Percentiles rank a stretch among this genome's conserved stretches.
Conservation (phyloP, 2,797 vertebrate genomes). For the Sebastes iracundus region DNA sequence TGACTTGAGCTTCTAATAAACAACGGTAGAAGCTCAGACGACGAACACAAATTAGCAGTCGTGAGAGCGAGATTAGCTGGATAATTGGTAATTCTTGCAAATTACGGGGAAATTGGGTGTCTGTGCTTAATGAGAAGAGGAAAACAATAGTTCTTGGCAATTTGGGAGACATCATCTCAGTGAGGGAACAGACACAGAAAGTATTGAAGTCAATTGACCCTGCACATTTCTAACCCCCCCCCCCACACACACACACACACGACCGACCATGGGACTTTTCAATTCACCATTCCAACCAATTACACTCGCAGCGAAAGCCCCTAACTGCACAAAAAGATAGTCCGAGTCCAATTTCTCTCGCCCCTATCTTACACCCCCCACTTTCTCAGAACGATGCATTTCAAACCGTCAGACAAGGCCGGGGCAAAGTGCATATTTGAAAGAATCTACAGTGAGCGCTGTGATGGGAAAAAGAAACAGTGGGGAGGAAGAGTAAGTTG, state of each 20-base stretch:
- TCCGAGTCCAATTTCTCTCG: constrained; percentile 53
- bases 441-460: constrained; percentile 42
- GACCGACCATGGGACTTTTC: constrained; percentile 2
- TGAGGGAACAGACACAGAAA: constrained; percentile 21
- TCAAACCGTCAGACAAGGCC: constrained; percentile 50
- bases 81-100: constrained; percentile 39
- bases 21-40: constrained; percentile 2
- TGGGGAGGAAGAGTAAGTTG: constrained; percentile 46
- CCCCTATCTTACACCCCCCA: constrained; percentile 13
- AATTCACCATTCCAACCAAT: constrained; percentile 63
- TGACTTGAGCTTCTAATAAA: constrained; percentile 8
- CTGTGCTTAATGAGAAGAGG: constrained; percentile 37
- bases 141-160: constrained; percentile 50
- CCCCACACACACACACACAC: not conserved
- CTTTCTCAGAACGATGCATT: constrained; percentile 31
- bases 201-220: constrained; percentile 52
- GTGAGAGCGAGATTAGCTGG: constrained; percentile 7
- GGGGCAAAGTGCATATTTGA: constrained; percentile 57
- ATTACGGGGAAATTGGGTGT: constrained; percentile 34
- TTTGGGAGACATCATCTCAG: constrained; percentile 37
- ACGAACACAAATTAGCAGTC: constrained; percentile 14
- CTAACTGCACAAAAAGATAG: constrained; percentile 50
- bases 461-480: constrained; percentile 33
- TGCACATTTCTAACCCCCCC: constrained; percentile 27
- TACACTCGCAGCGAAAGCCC: constrained; percentile 45